Conservation (phyloP, 1,140 invertebrate genomes). For the Caenorhabditis brenneri region DNA sequence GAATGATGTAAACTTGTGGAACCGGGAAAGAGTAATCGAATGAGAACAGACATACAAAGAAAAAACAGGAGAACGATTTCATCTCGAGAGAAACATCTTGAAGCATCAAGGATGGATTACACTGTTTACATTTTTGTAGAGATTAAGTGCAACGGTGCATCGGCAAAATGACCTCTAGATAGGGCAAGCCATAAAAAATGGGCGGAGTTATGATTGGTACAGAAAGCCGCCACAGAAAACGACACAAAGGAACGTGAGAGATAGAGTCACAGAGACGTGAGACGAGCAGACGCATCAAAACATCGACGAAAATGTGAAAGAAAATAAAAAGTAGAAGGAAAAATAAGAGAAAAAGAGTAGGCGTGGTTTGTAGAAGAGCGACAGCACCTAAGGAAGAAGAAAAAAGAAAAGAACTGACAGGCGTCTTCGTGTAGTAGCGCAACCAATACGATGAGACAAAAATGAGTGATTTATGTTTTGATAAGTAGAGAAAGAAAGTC, state of each 20-base stretch:
- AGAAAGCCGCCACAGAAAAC: conserved; percentile 27
- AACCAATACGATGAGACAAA: conserved; percentile 18
- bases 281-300: conserved; percentile 28
- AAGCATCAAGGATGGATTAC: too few species aligned
- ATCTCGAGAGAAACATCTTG: too few species aligned
- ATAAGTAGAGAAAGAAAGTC: background rate
- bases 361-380: conserved; percentile 15
- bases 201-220: background rate
- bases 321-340: background rate
- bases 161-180: background rate
- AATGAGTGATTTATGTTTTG: background rate
- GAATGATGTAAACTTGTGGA: background rate
- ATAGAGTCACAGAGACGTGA: background rate
- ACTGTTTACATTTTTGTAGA: too few species aligned
- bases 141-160: too few species aligned
- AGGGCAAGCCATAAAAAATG: background rate
- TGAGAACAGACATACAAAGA: background rate
- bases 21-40: background rate
- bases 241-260: conserved; percentile 26
- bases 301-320: conserved; percentile 5
- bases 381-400: conserved; percentile 12
- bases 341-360: background rate
- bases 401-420: background rate
- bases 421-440: background rate
- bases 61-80: background rate